These are phyloP conservation scores for Mastigias papua DNA, from an alignment of 30 jellyfish, hydroid and myxozoan species.

Conservation along the genomic window DNA sequence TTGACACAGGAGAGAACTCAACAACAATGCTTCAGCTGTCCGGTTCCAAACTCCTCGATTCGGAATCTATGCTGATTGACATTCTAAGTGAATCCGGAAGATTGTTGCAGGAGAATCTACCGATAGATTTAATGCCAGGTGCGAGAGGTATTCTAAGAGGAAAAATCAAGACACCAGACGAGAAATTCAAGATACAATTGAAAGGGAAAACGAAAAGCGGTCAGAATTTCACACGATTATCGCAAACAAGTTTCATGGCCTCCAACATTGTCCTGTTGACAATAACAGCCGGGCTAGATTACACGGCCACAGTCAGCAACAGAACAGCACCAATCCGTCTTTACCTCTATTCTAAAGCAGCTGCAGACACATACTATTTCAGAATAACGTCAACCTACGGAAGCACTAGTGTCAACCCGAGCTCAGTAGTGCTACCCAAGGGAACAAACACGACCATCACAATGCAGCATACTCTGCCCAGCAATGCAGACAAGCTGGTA, in stretches of 20 bases:
- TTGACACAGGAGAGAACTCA: constrained; percentile 29
- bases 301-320: constrained; percentile 45
- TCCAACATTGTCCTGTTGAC: constrained; percentile 35
- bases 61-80: constrained; percentile 20
- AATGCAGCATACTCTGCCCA: constrained; percentile 24
- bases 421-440: background rate
- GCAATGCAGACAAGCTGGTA: constrained; percentile 5
- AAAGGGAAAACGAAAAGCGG: constrained; percentile 36
- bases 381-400: constrained; percentile 19
- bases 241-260: constrained; percentile 44
- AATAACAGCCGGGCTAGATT: constrained; percentile 40
- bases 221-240: constrained; percentile 52
- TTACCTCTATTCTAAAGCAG: constrained; percentile 29
- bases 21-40: constrained; percentile 59
- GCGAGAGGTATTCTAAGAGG: constrained; percentile 22
- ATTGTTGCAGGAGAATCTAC: constrained; percentile 4
- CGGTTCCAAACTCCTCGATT: constrained; percentile 26
- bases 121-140: constrained; percentile 3
- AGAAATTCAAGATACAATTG: constrained; percentile 28
- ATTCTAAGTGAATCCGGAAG: constrained; percentile 22
- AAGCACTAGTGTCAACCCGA: background rate
- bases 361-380: background rate
- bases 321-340: constrained; percentile 28
- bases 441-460: constrained; percentile 38
- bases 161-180: constrained; percentile 35